Evolutionary conservation across 2,888 invertebrate species (phyloP).

Genomic region (Pachymerium ferrugineum): DNA sequence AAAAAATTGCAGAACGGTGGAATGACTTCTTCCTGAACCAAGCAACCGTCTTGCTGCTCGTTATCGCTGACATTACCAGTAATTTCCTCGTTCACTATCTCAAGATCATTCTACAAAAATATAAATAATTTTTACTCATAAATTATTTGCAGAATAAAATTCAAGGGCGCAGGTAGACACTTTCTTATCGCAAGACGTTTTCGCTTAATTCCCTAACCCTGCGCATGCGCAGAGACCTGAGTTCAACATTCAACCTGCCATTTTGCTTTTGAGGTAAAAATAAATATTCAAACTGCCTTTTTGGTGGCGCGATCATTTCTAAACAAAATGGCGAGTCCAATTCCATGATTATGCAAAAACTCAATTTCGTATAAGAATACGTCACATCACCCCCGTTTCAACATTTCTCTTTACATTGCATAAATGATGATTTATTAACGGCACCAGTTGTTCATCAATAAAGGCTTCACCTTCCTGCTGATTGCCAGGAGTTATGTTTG

Average conservation of each 20-base stretch:
- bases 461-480: conserved; percentile 69
- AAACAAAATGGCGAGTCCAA: no score
- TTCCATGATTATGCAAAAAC: no score
- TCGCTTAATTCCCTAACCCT: no score
- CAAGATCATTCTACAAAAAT: conserved; percentile 61
- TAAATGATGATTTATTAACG: conserved; percentile 61
- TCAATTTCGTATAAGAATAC: no score
- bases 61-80: conserved; percentile 88
- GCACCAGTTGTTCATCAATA: conserved; percentile 66
- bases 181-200: no score
- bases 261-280: no score
- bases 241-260: no score
- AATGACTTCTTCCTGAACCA: conserved; percentile 56
- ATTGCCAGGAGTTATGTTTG: conserved; percentile 91
- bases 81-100: conserved; percentile 82
- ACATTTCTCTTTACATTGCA: not conserved
- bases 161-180: not conserved
- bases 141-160: not conserved
- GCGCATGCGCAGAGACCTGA: no score
- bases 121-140: not conserved
- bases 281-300: no score
- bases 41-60: conserved; percentile 47
- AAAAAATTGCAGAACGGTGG: conserved; percentile 73
- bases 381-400: not conserved
- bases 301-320: no score